These are phyloP conservation scores for Zootermopsis nevadensis DNA, from an alignment of 2,888 invertebrate species.

Conservation along the genomic window DNA sequence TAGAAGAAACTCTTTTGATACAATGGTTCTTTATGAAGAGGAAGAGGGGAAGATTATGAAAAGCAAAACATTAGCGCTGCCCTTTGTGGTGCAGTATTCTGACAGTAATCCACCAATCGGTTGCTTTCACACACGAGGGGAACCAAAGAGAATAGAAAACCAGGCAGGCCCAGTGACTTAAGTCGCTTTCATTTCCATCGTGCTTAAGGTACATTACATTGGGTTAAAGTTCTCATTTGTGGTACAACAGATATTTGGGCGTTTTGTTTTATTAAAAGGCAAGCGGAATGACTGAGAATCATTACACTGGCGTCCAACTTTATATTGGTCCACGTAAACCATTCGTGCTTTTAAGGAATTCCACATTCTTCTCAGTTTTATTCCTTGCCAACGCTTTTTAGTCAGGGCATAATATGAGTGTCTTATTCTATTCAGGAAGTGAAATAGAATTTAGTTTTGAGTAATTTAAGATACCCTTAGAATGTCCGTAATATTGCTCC, in stretches of 20 bases:
- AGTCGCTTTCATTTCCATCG: not conserved
- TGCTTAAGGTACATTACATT: not conserved
- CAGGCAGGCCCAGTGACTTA: not conserved
- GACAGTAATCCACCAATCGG: not conserved
- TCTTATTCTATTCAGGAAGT: too few relatives aligned
- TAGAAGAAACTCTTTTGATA: not conserved
- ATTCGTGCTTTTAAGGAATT: too few relatives aligned
- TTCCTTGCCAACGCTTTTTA: too few relatives aligned
- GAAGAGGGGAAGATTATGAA: not conserved
- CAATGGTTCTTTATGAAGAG: constrained; percentile 13
- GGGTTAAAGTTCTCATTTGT: not conserved
- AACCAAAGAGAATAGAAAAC: not conserved
- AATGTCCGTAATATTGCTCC: too few relatives aligned
- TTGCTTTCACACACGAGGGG: constrained; percentile 2
- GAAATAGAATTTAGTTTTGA: too few relatives aligned
- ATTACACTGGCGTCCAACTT: too few relatives aligned
- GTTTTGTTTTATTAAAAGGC: not conserved
- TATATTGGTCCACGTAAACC: too few relatives aligned
- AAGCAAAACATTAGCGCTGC: not conserved
- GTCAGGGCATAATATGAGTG: too few relatives aligned
- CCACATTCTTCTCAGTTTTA: too few relatives aligned
- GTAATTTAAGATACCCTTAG: too few relatives aligned
- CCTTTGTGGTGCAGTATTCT: not conserved
- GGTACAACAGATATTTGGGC: not conserved
- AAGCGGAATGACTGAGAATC: not conserved